These are phyloP conservation scores for Mallotus villosus DNA, from an alignment of 2,797 vertebrate genomes.

Conservation along the genomic window DNA sequence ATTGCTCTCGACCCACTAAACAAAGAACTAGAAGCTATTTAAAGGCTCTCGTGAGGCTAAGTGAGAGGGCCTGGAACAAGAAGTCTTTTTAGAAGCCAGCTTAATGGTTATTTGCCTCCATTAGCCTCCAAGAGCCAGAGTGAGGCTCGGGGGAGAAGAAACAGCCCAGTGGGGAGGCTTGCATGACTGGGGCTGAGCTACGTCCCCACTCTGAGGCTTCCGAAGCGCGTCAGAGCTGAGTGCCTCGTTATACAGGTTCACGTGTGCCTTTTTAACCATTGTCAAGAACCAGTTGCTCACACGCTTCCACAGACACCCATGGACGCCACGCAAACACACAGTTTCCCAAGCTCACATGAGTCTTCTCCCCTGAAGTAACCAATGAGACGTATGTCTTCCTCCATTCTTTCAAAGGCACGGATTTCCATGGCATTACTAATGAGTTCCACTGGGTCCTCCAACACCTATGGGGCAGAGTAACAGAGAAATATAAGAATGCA, in stretches of 20 bases:
- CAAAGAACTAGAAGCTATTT: constrained; percentile 61
- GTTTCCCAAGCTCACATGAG: constrained; percentile 77
- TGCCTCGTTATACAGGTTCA: not conserved
- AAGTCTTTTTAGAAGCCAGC: constrained; percentile 45
- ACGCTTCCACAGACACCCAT: not conserved
- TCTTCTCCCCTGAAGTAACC: constrained; percentile 94
- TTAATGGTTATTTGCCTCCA: constrained; percentile 34
- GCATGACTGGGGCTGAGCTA: constrained; percentile 3
- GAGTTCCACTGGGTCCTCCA: constrained; percentile 93
- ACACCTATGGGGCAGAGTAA: constrained; percentile 70
- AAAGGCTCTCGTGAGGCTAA: constrained; percentile 51
- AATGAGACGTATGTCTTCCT: constrained; percentile 93
- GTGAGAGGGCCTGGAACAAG: constrained; percentile 43
- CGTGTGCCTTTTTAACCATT: not conserved
- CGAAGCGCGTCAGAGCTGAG: not conserved
- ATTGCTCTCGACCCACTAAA: constrained; percentile 65
- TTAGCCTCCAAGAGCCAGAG: constrained; percentile 45
- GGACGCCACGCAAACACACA: not conserved
- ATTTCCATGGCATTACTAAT: constrained; percentile 90
- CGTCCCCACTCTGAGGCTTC: not conserved
- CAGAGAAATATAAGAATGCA: no score
- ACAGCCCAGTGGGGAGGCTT: constrained; percentile 10
- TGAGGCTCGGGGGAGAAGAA: constrained; percentile 31
- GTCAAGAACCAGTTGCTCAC: not conserved
- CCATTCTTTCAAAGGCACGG: constrained; percentile 91